Base-by-base conservation (phyloP, 2,888 invertebrate genomes). In the Rhopalosiphum nymphaeae region DNA sequence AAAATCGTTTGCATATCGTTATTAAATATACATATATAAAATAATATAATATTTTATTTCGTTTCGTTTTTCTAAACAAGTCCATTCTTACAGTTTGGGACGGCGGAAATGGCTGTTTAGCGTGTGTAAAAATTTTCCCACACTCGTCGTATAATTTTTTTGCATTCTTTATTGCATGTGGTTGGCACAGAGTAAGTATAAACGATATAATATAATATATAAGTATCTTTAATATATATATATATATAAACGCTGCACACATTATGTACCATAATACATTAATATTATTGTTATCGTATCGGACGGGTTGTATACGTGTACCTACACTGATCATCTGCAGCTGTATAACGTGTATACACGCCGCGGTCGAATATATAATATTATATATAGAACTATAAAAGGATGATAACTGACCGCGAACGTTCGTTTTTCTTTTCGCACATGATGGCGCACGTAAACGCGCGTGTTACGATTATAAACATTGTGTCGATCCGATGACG, bases 381-480 rank as follows among this genome's bases (percentile, higher is more conserved):
- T 61, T 0, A n/a, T 49, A 49, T 36, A 67, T 25, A 10, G 21
- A 29, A 29, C 46, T 36, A 25, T 49, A 1, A 29, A 36, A 25
- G 36, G 13, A 16, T 13, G 36, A 78, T 42, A 21, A 78, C 36
- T 78, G 36, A 91, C 85, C 56, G 56, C 91, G 44, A 90, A 85
- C 42, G 44, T 84, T 91, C 61, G 88, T 29, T 42, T 89, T 78
- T 56, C 53, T 93, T 93, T 93, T 93, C 88, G 93, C 93, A 89
- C 93, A 84, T 53, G 89, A 89, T 78, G 89, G 46, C 89, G 93
- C 89, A 46, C 89, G 78, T 84, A 93, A 89, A 89, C 93, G 93
- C 67, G 25, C 61, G 36, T 46, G 57, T 78, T 78, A 78, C 78
- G 21, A 78, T 21, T 36, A 78, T 78, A 78, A 78, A 78, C 44